Evolutionary conservation across 2,113 vertebrate species (phyloP).

Genomic region (Naja naja): DNA sequence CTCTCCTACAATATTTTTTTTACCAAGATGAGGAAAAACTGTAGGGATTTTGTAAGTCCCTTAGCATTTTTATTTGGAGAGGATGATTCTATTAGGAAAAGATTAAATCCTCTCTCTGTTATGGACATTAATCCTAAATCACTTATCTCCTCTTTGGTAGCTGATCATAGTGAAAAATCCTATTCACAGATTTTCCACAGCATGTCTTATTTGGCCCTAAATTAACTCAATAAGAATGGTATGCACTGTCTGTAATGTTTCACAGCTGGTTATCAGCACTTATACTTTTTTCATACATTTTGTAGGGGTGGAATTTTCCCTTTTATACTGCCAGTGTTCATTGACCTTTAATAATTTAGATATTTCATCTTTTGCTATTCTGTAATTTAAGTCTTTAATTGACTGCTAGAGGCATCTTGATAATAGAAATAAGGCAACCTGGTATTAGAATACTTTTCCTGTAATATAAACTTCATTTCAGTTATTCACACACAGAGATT

Average conservation of each 20-base stretch:
- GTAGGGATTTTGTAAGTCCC: background rate
- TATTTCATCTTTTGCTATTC: slow-evolving; percentile 27
- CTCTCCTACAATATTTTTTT: background rate
- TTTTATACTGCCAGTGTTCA: background rate
- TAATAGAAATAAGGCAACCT: slow-evolving; percentile 38
- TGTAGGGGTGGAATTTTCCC: background rate
- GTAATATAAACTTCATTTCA: slow-evolving; percentile 30
- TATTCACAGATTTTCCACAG: background rate
- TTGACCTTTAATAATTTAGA: slow-evolving; percentile 37
- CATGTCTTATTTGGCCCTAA: background rate
- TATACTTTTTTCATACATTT: background rate
- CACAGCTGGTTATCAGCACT: background rate
- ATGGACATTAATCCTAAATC: background rate
- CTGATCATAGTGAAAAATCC: background rate
- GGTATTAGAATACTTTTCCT: slow-evolving; percentile 23
- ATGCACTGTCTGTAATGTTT: background rate
- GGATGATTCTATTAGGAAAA: background rate
- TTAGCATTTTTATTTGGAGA: background rate
- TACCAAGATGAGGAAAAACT: background rate
- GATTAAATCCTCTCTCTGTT: background rate
- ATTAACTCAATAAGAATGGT: background rate
- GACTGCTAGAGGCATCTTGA: slow-evolving; percentile 19
- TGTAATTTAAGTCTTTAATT: slow-evolving; percentile 19
- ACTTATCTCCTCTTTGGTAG: no score
- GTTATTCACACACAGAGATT: slow-evolving; percentile 43